phyloP scores from a whole-genome alignment of 2,888 invertebrate species.

The Aphodius granarius region DNA sequence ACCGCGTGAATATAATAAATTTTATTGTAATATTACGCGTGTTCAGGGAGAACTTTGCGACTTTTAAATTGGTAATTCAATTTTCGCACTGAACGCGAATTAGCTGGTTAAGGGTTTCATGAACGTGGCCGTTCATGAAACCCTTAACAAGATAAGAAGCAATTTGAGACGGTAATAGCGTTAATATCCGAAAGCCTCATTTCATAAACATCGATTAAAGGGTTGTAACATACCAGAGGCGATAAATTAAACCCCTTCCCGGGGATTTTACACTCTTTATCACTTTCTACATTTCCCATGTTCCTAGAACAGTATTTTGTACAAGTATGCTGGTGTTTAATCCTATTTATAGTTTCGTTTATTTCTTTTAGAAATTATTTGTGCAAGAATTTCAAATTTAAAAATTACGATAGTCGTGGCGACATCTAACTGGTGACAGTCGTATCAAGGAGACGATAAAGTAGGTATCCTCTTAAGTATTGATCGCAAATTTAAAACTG shows the following conservation, averaged over 20 bases:
- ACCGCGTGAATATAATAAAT: neutral
- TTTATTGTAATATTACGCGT: neutral
- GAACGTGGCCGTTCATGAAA: conserved; percentile 52
- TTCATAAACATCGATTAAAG: conserved; percentile 56
- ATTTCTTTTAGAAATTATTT: neutral
- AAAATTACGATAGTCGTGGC: neutral
- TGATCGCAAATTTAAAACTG: neutral
- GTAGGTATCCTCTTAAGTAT: neutral
- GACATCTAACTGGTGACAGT: neutral
- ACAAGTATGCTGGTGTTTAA: too few relatives aligned
- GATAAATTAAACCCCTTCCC: conserved; percentile 23
- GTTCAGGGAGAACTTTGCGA: conserved; percentile 27
- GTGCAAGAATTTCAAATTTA: neutral
- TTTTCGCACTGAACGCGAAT: conserved; percentile 50
- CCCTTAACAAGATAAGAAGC: conserved; percentile 54
- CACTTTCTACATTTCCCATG: too few relatives aligned
- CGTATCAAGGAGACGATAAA: neutral
- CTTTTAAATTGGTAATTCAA: conserved; percentile 48
- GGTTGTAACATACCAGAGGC: conserved; percentile 35
- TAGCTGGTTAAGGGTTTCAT: conserved; percentile 52
- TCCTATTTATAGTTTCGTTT: neutral
- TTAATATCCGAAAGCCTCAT: conserved; percentile 52
- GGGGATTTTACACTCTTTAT: too few relatives aligned
- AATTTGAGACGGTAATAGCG: conserved; percentile 54
- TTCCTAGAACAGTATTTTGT: too few relatives aligned